Conservation (phyloP, 2,888 invertebrate genomes). For the Leucophora obtusa region DNA sequence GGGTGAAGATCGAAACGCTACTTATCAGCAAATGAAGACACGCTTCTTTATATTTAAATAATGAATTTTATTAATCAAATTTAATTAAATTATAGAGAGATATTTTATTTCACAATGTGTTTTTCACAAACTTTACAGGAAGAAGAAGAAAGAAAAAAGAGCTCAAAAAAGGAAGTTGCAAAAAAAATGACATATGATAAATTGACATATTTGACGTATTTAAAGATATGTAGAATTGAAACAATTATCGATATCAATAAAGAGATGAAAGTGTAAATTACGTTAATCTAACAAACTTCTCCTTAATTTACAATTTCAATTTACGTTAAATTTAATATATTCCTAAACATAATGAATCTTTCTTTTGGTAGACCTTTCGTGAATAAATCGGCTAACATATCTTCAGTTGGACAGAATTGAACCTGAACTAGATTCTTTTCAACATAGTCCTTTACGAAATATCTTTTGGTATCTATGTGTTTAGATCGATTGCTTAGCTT, state of each 20-base stretch:
- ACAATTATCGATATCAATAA: background rate
- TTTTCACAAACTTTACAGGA: no score
- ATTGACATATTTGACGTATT: no score
- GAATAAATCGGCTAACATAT: slow-evolving; percentile 7
- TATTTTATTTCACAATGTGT: no score
- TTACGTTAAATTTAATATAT: slow-evolving; percentile 12
- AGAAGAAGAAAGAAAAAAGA: no score
- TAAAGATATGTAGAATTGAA: no score
- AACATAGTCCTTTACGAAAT: slow-evolving; percentile 34
- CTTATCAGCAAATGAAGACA: no score
- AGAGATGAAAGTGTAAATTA: background rate
- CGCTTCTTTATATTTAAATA: no score
- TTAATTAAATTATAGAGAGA: no score
- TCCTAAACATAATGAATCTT: slow-evolving; percentile 10
- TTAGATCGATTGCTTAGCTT: slow-evolving; percentile 24
- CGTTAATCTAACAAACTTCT: slow-evolving; percentile 19
- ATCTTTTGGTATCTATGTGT: slow-evolving; percentile 18
- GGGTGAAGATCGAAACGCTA: no score
- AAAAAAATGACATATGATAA: no score
- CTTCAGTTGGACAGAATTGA: slow-evolving; percentile 11
- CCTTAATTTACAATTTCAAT: slow-evolving; percentile 39
- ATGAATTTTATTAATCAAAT: no score
- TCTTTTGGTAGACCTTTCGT: slow-evolving; percentile 26
- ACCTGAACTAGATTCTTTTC: background rate
- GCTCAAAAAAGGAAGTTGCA: no score